These are phyloP conservation scores for Varanus salvator DNA, from an alignment of 2,113 vertebrate genomes.

Conservation along the genomic window DNA sequence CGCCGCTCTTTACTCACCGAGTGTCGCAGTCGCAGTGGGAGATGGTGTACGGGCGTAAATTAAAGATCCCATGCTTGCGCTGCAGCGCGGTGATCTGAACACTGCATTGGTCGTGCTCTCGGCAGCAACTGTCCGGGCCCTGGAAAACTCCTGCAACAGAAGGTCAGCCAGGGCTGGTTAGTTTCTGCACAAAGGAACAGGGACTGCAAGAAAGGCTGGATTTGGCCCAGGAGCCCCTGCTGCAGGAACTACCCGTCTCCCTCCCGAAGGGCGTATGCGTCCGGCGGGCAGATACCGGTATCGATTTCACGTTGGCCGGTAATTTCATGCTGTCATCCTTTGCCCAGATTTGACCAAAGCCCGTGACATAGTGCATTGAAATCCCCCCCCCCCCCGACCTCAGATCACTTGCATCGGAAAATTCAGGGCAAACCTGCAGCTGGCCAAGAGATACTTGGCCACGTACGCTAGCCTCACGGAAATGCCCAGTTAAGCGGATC, in stretches of 20 bases:
- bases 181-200: too few relatives aligned
- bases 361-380: not conserved
- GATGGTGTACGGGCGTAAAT: slow-evolving; percentile 87
- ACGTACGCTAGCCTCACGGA: too few relatives aligned
- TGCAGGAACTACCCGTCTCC: too few relatives aligned
- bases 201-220: too few relatives aligned
- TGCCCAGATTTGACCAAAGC: not conserved
- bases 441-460: too few relatives aligned
- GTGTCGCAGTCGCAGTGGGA: slow-evolving; percentile 91
- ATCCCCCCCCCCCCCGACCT: too few relatives aligned
- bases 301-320: not conserved
- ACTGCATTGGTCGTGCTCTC: slow-evolving; percentile 88
- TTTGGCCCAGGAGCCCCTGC: not conserved
- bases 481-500: too few relatives aligned
- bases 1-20: slow-evolving; percentile 70
- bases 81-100: slow-evolving; percentile 82
- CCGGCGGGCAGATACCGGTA: not conserved
- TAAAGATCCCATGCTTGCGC: slow-evolving; percentile 85
- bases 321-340: not conserved
- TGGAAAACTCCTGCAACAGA: slow-evolving; percentile 82
- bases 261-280: not conserved
- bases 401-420: not conserved
- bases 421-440: not conserved
- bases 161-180: too few relatives aligned
- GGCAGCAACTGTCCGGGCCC: slow-evolving; percentile 86